A percentile compares a stretch with the other conserved stretches of the same genome.
These are phyloP conservation scores for Echiichthys vipera DNA, from an alignment of 2,797 vertebrate species.

Conservation along the genomic window DNA sequence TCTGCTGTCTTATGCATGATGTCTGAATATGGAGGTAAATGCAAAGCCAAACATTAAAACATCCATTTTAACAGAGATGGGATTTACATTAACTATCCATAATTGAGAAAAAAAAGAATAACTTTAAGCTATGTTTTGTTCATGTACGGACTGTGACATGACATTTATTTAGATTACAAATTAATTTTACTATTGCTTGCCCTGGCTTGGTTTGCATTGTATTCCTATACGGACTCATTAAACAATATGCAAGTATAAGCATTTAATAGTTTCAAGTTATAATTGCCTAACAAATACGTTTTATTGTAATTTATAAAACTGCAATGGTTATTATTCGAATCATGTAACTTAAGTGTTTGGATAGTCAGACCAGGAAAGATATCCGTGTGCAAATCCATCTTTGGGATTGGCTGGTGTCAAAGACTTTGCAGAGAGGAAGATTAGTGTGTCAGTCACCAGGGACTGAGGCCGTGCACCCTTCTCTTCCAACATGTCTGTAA, in stretches of 20 bases:
- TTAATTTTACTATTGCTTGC: background rate
- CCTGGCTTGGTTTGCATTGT: background rate
- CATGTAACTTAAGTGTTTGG: background rate
- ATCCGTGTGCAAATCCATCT: conserved; percentile 33
- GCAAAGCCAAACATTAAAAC: background rate
- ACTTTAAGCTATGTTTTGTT: background rate
- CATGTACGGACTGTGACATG: background rate
- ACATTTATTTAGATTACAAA: background rate
- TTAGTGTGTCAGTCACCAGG: conserved; percentile 52
- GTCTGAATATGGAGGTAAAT: background rate
- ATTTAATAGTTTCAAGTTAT: background rate
- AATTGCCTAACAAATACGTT: conserved; percentile 1
- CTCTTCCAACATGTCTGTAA: conserved; percentile 44
- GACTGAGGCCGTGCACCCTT: conserved; percentile 40
- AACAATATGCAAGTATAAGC: background rate
- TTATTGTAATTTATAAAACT: conserved; percentile 7
- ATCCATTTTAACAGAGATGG: background rate
- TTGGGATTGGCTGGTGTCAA: background rate
- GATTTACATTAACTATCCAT: conserved; percentile 1
- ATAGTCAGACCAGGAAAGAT: conserved; percentile 18
- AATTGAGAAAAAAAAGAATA: background rate
- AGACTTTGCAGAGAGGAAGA: conserved; percentile 28
- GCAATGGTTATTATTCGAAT: background rate
- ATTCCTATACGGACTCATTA: background rate
- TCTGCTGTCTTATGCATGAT: background rate